Evolutionary conservation across 1,140 invertebrate species (phyloP).

Genomic region (Heterodera carotae): DNA sequence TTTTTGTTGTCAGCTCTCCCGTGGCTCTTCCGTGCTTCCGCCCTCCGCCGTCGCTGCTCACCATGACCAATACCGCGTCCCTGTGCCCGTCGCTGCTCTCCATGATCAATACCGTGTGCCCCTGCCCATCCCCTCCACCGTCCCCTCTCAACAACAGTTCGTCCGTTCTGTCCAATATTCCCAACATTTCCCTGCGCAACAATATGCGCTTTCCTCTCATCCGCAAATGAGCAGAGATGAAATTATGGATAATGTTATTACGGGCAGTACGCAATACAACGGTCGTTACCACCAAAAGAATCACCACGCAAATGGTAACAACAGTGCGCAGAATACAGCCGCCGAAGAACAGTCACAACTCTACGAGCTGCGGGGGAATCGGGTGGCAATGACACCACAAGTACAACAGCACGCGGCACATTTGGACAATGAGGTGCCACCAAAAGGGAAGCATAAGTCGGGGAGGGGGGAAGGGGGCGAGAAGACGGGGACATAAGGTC

Average conservation of each 20-base stretch:
- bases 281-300: neutral
- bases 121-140: neutral
- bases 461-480: too few relatives aligned
- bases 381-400: neutral
- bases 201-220: neutral
- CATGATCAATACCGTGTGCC: too few relatives aligned
- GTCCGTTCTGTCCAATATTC: neutral
- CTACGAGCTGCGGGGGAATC: neutral
- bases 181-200: neutral
- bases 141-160: constrained; percentile 1
- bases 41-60: neutral
- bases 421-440: neutral
- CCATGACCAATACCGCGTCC: constrained; percentile 12
- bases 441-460: neutral
- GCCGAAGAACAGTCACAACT: neutral
- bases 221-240: neutral
- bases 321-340: neutral
- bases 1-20: constrained; percentile 5
- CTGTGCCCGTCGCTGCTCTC: neutral
- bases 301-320: neutral
- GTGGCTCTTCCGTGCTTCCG: neutral
- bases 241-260: neutral
- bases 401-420: neutral
- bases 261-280: neutral
- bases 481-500: too few relatives aligned